Evolutionary conservation across 2,113 vertebrate species (phyloP), one percentile per base, ranked within the genome.

Genomic region (Scophthalmus maximus): DNA sequence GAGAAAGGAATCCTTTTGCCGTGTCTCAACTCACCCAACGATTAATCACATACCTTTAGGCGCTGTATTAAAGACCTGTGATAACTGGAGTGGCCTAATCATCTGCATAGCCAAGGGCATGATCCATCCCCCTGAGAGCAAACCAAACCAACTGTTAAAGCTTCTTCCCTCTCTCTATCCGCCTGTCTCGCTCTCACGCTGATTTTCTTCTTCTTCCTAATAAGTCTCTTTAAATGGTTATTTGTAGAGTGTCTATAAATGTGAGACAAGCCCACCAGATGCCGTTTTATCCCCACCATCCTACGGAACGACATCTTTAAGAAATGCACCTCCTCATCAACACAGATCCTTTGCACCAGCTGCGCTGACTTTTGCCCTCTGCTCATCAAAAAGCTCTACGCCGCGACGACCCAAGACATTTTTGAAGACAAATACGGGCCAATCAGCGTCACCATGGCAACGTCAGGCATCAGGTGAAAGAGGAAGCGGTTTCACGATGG

Each of bases 11-110:
- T 76, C 75, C 67, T 73, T 69, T 53, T 29, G 36, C 74, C 62
- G 68, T 60, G 60, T 87, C 81, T 92, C 88, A 90, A 87, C 89
- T 88, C 90, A 93, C 85, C 88, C 82, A 90, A 87, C 88, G 87
- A 92, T 93, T 93, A 92, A 92, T 92, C 89, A 88, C 74, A 87
- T 71, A 88, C 88, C 93, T 92, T 86, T 75, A 88, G 91, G 92
- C 80, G 3, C 68, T 85, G 85, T 92, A 88, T 93, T 92, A 93
- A 88, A 88, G 89, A 88, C 88, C 83, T 90, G 84, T 88, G 88
- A 90, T 92, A 91, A 84, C 82, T 86, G 85, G 52, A 76, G 84
- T 87, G 81, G 84, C 78, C 87, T 91, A 89, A 93, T 91, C 86
- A 91, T 91, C 86, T 85, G 78, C 88, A 88, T 87, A 68, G 88